Percentiles rank a stretch among this genome's conserved stretches.
These are phyloP conservation scores for Himalopsyche kuldschensis DNA, from an alignment of 2,888 invertebrate species.

Conservation along the genomic window DNA sequence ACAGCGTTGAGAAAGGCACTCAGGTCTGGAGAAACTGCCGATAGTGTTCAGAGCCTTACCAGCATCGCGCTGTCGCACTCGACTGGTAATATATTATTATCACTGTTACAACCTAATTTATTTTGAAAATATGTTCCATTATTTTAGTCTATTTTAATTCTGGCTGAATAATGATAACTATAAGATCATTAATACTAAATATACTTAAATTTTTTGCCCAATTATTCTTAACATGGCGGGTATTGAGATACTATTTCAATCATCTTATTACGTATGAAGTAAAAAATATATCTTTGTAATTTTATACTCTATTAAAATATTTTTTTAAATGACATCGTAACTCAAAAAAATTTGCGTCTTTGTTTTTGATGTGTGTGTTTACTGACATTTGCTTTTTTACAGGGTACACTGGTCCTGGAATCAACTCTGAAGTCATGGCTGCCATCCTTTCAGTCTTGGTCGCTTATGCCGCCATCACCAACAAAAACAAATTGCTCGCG, in stretches of 20 bases:
- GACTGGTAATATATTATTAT: constrained; percentile 11
- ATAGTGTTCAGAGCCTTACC: constrained; percentile 68
- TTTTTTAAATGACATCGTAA: no score
- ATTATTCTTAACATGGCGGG: no score
- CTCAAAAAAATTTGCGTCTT: no score
- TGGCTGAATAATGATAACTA: constrained; percentile 61
- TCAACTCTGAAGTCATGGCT: constrained; percentile 90
- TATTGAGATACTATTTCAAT: no score
- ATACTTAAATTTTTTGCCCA: no score
- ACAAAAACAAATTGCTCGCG: constrained; percentile 77
- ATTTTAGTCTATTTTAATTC: background rate
- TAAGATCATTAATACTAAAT: background rate
- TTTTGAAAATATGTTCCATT: no score
- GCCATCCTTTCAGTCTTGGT: constrained; percentile 75
- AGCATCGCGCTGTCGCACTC: constrained; percentile 62
- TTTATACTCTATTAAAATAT: no score
- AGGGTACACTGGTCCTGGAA: constrained; percentile 89
- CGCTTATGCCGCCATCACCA: constrained; percentile 84
- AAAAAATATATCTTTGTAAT: no score
- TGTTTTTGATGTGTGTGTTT: no score
- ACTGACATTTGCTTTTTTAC: constrained; percentile 49
- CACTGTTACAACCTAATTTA: no score
- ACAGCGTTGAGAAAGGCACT: constrained; percentile 81
- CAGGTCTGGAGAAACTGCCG: constrained; percentile 70
- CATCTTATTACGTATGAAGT: no score